A percentile compares a stretch with the other conserved stretches of the same genome.
These are phyloP conservation scores for Hedya salicella DNA, from an alignment of 2,888 invertebrate species.

Conservation along the genomic window DNA sequence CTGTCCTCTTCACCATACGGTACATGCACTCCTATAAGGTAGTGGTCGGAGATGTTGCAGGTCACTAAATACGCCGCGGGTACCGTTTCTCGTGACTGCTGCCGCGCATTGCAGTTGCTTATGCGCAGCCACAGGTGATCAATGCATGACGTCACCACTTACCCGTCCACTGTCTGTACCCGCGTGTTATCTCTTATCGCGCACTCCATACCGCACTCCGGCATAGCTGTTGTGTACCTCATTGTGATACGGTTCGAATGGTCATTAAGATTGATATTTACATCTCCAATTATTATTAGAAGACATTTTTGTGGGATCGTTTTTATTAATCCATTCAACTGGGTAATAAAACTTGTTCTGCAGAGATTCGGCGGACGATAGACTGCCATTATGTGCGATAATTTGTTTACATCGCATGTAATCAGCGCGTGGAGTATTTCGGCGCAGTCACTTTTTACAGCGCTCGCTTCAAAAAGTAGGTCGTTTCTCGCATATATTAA, in stretches of 20 bases:
- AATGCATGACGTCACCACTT: constrained; percentile 35
- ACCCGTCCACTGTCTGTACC: constrained; percentile 38
- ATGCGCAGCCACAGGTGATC: constrained; percentile 43
- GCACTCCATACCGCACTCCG: not conserved
- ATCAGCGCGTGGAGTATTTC: not conserved
- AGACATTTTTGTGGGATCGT: not conserved
- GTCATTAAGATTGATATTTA: not conserved
- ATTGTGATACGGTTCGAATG: not conserved
- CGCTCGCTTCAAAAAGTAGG: not conserved
- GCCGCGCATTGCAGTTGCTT: not conserved
- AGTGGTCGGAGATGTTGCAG: constrained; percentile 37
- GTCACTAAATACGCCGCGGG: constrained; percentile 23
- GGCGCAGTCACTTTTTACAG: not conserved
- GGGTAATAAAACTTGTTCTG: not conserved
- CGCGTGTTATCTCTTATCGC: constrained; percentile 24
- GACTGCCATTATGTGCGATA: not conserved
- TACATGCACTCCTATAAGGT: constrained; percentile 32
- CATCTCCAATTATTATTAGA: not conserved
- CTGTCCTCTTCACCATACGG: not conserved
- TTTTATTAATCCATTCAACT: not conserved
- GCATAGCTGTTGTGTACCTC: not conserved
- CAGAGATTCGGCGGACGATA: not conserved
- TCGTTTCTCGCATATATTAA: not conserved
- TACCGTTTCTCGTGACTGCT: not conserved
- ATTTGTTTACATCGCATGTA: not conserved